Evolutionary conservation across 2,888 invertebrate genomes (phyloP).

Genomic region (Aspidiotus destructor): DNA sequence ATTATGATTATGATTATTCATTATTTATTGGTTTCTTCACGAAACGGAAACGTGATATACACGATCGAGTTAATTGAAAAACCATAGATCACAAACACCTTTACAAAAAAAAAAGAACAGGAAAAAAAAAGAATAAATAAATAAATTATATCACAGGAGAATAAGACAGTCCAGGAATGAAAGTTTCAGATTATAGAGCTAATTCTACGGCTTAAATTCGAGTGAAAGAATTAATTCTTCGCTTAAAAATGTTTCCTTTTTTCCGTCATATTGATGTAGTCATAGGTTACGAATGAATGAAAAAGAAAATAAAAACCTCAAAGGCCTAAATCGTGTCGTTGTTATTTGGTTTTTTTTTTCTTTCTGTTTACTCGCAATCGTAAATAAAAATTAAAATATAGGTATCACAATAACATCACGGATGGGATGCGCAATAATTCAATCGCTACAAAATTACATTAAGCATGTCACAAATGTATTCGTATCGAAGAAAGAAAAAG

Average conservation of each 20-base stretch:
- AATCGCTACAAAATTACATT: too few relatives aligned
- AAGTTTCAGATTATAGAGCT: slow-evolving; percentile 24
- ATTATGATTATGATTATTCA: too few relatives aligned
- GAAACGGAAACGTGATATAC: neutral
- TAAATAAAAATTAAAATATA: neutral
- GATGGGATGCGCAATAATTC: neutral
- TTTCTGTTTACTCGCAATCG: neutral
- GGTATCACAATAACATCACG: slow-evolving; percentile 1
- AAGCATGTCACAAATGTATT: too few relatives aligned
- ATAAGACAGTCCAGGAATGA: slow-evolving; percentile 29
- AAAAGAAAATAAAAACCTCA: neutral
- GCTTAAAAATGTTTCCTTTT: slow-evolving; percentile 2
- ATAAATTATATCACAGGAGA: slow-evolving; percentile 30
- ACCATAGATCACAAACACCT: neutral
- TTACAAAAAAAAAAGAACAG: neutral
- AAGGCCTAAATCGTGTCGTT: neutral
- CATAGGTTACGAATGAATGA: neutral
- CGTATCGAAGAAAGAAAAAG: neutral
- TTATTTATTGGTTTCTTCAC: too few relatives aligned
- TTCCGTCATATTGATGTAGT: neutral
- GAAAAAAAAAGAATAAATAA: slow-evolving; percentile 2
- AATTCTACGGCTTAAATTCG: slow-evolving; percentile 18
- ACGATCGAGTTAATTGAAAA: neutral
- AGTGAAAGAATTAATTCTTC: neutral
- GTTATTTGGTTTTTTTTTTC: neutral